These are phyloP conservation scores for Mus minutoides DNA, from an alignment of 2,797 vertebrate genomes.

Conservation along the genomic window DNA sequence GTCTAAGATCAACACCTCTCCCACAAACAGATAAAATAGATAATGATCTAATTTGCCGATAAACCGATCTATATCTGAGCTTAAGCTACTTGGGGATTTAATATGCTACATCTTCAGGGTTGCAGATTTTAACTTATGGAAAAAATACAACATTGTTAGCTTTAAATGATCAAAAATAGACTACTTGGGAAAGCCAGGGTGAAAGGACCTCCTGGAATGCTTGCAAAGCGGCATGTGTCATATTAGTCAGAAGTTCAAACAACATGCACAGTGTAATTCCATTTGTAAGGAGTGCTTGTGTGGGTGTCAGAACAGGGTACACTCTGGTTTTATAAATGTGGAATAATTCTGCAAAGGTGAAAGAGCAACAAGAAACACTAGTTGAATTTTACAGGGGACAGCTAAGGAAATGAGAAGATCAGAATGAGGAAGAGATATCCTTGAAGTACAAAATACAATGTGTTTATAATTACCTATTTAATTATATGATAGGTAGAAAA, in stretches of 20 bases:
- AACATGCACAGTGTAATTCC: neutral
- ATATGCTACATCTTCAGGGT: neutral
- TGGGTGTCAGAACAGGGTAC: rapidly evolving
- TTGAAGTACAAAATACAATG: slow-evolving; percentile 6
- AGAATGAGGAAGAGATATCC: neutral
- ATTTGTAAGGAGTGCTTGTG: neutral
- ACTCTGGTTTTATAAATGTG: neutral
- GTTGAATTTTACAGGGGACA: slow-evolving; percentile 33
- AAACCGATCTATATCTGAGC: neutral
- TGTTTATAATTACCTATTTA: neutral
- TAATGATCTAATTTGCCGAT: neutral
- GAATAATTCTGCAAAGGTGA: slow-evolving; percentile 16
- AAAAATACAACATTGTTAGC: neutral
- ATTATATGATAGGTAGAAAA: slow-evolving; percentile 5
- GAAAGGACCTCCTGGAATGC: neutral
- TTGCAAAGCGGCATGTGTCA: neutral
- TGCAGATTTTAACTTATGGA: neutral
- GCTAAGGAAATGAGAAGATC: neutral
- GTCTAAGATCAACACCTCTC: neutral
- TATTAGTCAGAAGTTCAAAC: neutral
- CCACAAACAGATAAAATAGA: slow-evolving; percentile 17
- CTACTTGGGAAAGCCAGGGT: neutral
- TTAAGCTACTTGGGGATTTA: neutral
- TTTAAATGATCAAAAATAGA: slow-evolving; percentile 28
- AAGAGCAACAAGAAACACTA: neutral